Conservation (phyloP, 1,140 invertebrate genomes). For the Nymphalis io region DNA sequence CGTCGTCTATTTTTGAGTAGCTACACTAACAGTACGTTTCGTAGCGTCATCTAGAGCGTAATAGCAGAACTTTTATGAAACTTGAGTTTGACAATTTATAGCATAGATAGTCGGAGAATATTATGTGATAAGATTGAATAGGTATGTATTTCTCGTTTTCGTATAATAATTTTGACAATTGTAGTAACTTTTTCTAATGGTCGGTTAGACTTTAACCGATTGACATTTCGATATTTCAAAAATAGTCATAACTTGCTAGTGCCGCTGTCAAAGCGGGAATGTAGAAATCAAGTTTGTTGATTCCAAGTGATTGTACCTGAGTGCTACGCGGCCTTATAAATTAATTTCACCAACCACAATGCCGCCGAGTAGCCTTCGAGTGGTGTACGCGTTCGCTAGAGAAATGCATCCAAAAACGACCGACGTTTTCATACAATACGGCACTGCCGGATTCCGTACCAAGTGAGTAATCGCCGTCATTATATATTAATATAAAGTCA, state of each 20-base stretch:
- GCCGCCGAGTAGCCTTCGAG: constrained; percentile 80
- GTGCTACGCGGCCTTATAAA: constrained; percentile 72
- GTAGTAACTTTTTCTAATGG: constrained; percentile 11
- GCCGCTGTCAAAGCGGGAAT: constrained; percentile 68
- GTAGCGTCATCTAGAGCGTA: constrained; percentile 42
- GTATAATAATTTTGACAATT: constrained; percentile 3
- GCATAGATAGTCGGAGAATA: neutral
- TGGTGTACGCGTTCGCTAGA: constrained; percentile 86
- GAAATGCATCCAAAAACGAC: constrained; percentile 87
- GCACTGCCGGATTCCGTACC: constrained; percentile 86
- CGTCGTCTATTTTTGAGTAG: neutral
- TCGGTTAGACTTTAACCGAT: constrained; percentile 33
- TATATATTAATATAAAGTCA: constrained; percentile 32
- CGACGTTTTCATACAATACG: constrained; percentile 84
- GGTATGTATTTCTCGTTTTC: neutral
- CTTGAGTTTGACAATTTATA: neutral
- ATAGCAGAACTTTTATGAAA: constrained; percentile 38
- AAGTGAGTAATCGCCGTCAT: constrained; percentile 81
- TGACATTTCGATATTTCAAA: constrained; percentile 51
- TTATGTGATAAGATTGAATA: constrained; percentile 27
- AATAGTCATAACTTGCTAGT: constrained; percentile 47
- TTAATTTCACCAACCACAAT: constrained; percentile 70
- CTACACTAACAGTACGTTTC: neutral
- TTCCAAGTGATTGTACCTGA: constrained; percentile 75
- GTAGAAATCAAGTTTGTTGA: constrained; percentile 76